Evolutionary conservation across 2,888 invertebrate genomes (phyloP).

Genomic region (Caenorhabditis sp.): DNA sequence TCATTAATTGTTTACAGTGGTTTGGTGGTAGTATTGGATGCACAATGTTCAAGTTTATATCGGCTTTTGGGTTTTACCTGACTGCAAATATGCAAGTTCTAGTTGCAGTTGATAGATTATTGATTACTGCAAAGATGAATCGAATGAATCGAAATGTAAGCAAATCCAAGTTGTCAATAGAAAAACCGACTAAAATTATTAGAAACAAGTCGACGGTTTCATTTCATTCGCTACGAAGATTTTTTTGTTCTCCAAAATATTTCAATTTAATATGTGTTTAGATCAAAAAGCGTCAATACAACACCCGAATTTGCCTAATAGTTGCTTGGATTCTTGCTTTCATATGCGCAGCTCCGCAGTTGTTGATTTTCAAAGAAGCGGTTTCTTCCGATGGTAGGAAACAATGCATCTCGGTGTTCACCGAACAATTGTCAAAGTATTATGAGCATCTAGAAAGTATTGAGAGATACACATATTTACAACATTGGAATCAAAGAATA

Average conservation of each 20-base stretch:
- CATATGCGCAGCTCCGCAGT: slow-evolving; percentile 52
- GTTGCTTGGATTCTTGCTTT: slow-evolving; percentile 53
- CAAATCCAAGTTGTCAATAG: no score
- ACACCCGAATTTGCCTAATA: slow-evolving; percentile 44
- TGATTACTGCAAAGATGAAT: slow-evolving; percentile 54
- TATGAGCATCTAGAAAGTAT: slow-evolving; percentile 24
- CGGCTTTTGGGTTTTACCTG: slow-evolving; percentile 57
- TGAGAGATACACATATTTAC: slow-evolving; percentile 11
- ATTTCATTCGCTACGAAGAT: no score
- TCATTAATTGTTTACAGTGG: slow-evolving; percentile 44
- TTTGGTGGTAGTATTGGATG: slow-evolving; percentile 53
- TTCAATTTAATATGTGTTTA: slow-evolving; percentile 6
- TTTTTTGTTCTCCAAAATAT: background rate
- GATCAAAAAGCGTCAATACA: slow-evolving; percentile 43
- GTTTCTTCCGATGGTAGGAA: slow-evolving; percentile 35
- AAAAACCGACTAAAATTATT: no score
- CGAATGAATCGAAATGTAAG: slow-evolving; percentile 36
- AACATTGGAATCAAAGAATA: background rate
- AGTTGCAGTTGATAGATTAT: slow-evolving; percentile 55
- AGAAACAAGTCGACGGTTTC: no score
- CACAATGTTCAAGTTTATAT: slow-evolving; percentile 53
- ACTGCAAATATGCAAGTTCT: slow-evolving; percentile 63
- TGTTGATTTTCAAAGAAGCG: slow-evolving; percentile 46
- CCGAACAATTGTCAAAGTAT: slow-evolving; percentile 26
- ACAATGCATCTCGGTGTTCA: slow-evolving; percentile 56